Evolutionary conservation across 2,797 vertebrate genomes (phyloP).

Genomic region (Cheirogaleus major): DNA sequence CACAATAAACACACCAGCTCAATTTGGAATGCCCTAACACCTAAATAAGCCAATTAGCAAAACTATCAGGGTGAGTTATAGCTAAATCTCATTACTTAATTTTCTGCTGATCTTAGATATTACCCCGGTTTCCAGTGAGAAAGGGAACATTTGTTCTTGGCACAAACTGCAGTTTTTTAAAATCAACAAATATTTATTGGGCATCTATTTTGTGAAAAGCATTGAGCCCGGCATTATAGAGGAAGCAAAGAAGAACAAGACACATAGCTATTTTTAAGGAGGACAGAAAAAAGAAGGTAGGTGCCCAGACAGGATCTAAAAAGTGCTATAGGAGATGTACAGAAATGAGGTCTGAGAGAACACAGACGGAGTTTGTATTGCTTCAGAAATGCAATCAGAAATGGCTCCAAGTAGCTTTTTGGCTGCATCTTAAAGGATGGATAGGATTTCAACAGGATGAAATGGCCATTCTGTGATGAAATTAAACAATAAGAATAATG

Average conservation of each 20-base stretch:
- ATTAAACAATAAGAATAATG: not conserved
- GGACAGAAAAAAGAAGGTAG: not conserved
- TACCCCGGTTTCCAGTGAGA: not conserved
- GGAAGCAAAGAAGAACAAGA: not conserved
- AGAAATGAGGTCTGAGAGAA: not conserved
- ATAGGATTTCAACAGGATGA: slow-evolving; percentile 51
- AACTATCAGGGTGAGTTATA: not conserved
- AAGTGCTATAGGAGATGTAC: not conserved
- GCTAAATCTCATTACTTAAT: not conserved
- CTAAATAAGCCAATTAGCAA: not conserved
- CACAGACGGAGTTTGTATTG: not conserved
- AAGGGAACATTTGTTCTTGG: not conserved
- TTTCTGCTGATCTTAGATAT: not conserved
- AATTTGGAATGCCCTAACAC: not conserved
- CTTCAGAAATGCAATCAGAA: slow-evolving; percentile 22
- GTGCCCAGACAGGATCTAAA: not conserved
- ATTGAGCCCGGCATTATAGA: not conserved
- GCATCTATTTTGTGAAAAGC: not conserved
- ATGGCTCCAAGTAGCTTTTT: not conserved
- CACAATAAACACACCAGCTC: not conserved
- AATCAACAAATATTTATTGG: not conserved
- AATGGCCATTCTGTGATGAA: not conserved
- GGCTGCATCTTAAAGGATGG: not conserved
- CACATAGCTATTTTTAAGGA: not conserved
- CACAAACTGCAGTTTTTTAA: slow-evolving; percentile 16